A percentile compares a stretch with the other conserved stretches of the same genome.
Evolutionary conservation across 2,797 vertebrate species (phyloP).

Genomic region (Coregonus sp.): DNA sequence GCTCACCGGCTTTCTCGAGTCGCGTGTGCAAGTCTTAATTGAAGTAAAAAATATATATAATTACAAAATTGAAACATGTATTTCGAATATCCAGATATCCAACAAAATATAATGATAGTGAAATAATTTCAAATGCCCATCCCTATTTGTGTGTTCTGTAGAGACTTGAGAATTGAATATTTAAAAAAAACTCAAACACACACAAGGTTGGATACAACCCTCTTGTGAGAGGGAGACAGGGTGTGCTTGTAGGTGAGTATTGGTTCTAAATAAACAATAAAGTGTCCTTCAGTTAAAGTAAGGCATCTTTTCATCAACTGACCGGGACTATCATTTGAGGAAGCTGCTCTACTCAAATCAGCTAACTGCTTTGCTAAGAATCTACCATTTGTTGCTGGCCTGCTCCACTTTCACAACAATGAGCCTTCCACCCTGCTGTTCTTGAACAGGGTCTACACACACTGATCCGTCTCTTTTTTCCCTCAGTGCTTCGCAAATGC

Average conservation of each 20-base stretch:
- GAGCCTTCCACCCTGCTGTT: slow-evolving; percentile 51
- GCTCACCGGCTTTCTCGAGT: no score
- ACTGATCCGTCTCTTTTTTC: slow-evolving; percentile 2
- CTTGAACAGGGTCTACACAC: slow-evolving; percentile 42
- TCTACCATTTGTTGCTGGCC: slow-evolving; percentile 12
- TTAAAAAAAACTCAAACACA: not conserved
- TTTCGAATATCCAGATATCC: no score
- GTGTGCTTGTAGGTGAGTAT: not conserved
- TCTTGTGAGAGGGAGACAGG: not conserved
- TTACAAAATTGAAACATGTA: no score
- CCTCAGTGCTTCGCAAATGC: not conserved
- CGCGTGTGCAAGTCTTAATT: no score
- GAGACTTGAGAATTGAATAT: not conserved
- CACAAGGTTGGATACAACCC: slow-evolving; percentile 7
- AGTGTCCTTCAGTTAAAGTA: not conserved
- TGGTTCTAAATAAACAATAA: not conserved
- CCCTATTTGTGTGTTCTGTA: no score
- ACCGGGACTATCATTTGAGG: slow-evolving; percentile 3
- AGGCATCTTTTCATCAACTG: not conserved
- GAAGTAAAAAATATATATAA: no score
- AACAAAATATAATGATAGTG: no score
- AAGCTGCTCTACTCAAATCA: slow-evolving; percentile 34
- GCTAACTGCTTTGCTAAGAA: slow-evolving; percentile 57
- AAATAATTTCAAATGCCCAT: no score
- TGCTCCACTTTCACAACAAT: slow-evolving; percentile 54